Evolutionary conservation across 1,140 invertebrate genomes (phyloP), one percentile per base, ranked within the genome.

Genomic region (Myzus persicae): DNA sequence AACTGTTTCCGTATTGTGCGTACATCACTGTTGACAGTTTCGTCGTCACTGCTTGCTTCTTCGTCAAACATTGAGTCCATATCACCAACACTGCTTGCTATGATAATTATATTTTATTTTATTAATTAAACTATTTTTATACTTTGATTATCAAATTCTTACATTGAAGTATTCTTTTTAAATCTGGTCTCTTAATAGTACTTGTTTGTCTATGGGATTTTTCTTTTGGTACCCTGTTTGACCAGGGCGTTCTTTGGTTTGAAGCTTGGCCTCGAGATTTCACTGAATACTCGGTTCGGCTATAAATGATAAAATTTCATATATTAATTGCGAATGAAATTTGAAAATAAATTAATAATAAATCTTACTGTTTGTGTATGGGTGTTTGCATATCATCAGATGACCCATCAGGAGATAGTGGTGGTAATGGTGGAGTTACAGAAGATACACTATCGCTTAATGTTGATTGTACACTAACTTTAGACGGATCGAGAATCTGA

Each of bases 41-140:
- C 95, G 20, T 97, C 97, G 95, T 98, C 97, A 93, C 97, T 97
- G 24, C 95, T 95, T 90, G 95, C 95, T 94, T 96, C 96, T 94
- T 96, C 96, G 94, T 98, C 97, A 82, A 97, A 95, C 95, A 98
- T 97, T 2, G 97, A 98, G 93, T 98, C 97, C n/a, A 98, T 96
- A 95, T 98, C 97, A 31, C 98, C 95, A 94, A 97, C 96, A 0
- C 94, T 94, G 51, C 94, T 94, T 31, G 93, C 92, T 91, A 93
- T 48, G 40, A 38, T 67, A 84, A 85, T 59, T 42, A 24, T 51
- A 76, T 90, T n/a, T 54, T 7, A 84, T 81, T 76, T 54, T 31
- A 87, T 46, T 85, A 92, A 82, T 38, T 36, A 46, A 22, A 54
- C 26, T 24, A 59, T 26, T n/a, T 67, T 67, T 0, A 46, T 40